Evolutionary conservation across 2,888 invertebrate genomes (phyloP).

Genomic region (Chironomus riparius): DNA sequence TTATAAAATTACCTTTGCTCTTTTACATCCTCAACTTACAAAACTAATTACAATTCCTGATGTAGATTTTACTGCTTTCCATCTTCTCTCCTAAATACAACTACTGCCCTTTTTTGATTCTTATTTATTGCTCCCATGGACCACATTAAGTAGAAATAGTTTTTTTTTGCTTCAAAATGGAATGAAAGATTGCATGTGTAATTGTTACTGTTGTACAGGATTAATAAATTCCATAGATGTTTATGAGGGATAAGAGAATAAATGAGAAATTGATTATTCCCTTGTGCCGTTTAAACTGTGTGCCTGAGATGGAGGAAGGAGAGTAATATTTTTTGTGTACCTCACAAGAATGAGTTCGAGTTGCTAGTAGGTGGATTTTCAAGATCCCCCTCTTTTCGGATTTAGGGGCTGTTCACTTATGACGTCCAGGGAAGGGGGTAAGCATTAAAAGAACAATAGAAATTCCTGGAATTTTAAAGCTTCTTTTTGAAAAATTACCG

Average conservation of each 20-base stretch:
- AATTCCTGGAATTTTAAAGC: too few relatives aligned
- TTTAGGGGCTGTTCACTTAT: too few relatives aligned
- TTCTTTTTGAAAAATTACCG: too few relatives aligned
- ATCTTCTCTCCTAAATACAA: neutral
- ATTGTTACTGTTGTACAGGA: neutral
- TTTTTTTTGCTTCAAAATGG: neutral
- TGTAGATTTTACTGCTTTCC: neutral
- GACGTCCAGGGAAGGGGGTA: too few relatives aligned
- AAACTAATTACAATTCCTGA: neutral
- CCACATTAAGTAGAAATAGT: conserved; percentile 12
- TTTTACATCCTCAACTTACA: neutral
- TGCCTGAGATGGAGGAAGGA: neutral
- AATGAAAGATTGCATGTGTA: neutral
- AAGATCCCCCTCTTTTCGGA: too few relatives aligned
- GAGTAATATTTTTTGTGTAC: neutral
- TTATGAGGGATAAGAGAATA: conserved; percentile 1
- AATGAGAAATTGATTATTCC: neutral
- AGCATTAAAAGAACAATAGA: too few relatives aligned
- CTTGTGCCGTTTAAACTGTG: neutral
- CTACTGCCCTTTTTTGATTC: neutral
- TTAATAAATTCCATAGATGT: neutral
- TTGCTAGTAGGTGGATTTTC: too few relatives aligned
- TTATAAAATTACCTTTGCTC: neutral
- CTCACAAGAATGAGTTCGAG: neutral
- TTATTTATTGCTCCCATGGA: conserved; percentile 23